phyloP scores from a whole-genome alignment of 2,113 vertebrate species.

The Nycticryphes semicollaris region DNA sequence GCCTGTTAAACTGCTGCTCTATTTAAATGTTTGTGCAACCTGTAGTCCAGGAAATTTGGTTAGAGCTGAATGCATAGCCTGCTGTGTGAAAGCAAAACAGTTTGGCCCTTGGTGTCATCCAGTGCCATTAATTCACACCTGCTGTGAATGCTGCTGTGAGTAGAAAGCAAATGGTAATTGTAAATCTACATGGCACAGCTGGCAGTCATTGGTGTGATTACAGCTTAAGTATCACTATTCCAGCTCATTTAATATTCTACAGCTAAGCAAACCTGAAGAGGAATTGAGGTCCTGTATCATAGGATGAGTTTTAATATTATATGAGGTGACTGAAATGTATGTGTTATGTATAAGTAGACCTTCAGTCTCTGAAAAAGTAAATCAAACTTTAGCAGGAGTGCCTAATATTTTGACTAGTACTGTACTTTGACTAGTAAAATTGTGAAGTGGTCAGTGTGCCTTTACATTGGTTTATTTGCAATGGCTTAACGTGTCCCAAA shows the following conservation, averaged over 20 bases:
- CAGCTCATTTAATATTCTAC: neutral
- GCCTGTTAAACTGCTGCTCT: neutral
- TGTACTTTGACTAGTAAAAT: neutral
- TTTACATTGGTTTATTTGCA: neutral
- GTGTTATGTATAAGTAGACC: neutral
- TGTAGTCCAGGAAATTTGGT: neutral
- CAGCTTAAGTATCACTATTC: neutral
- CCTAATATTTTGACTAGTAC: neutral
- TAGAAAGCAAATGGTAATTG: neutral
- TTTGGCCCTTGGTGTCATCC: neutral
- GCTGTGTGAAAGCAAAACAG: neutral
- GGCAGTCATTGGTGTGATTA: neutral
- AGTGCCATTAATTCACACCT: neutral
- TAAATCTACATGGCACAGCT: neutral
- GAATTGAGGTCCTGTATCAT: neutral
- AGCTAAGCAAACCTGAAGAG: neutral
- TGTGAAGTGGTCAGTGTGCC: neutral
- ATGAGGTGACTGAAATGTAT: neutral
- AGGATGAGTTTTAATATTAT: neutral
- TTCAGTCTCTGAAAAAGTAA: neutral
- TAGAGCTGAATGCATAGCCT: neutral
- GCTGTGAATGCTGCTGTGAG: neutral
- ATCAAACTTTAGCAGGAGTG: neutral
- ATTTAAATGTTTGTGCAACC: neutral
- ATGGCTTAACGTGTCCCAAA: neutral